Base-by-base conservation (phyloP, 2,888 invertebrate species). In the Morpho deidamia region DNA sequence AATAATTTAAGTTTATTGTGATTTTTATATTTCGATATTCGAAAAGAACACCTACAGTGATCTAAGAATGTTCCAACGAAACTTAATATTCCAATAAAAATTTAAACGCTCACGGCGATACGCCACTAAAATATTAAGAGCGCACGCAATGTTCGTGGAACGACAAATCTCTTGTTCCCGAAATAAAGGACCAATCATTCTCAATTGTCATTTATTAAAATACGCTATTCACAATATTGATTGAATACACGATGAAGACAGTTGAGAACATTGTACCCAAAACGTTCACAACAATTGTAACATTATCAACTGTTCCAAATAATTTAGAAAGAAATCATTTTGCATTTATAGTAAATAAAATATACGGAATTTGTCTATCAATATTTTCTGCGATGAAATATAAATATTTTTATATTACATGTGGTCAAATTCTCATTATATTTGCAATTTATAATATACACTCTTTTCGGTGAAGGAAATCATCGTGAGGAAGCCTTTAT, bases 101-200 rank as follows among this genome's bases (percentile, higher is more conserved):
- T 23, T 23, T 23, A 23, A 23, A 23, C 23, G 23, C 23, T 23
- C 23, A 23, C 5, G 23, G n/a, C 39, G 8, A 35, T 41, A 45
- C 23, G 23, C 41, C 34, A 23, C 14, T 44, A 23, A 44, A 43
- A 48, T 40, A 44, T 54, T 50, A 40, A 44, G 50, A 39, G 44
- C 47, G 50, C 51, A 48, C 35, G 44, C 50, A 55, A 55, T 51
- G 46, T 33, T 48, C 14, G 41, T 47, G 50, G 37, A 51, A 44
- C 44, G 34, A 45, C 5, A 41, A 11, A 39, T 50, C 34, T 40
- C 46, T 58, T 56, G 59, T 56, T 51, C 32, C 53, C 59, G 56
- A 59, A 59, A 56, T 59, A 59, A 59, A 54, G 53, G 59, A 49
- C 44, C 56, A 59, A 59, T 59, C 59, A 56, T 46, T 54, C 44